phyloP scores from a whole-genome alignment of 2,113 vertebrate genomes.

The Tapirus terrestris region DNA sequence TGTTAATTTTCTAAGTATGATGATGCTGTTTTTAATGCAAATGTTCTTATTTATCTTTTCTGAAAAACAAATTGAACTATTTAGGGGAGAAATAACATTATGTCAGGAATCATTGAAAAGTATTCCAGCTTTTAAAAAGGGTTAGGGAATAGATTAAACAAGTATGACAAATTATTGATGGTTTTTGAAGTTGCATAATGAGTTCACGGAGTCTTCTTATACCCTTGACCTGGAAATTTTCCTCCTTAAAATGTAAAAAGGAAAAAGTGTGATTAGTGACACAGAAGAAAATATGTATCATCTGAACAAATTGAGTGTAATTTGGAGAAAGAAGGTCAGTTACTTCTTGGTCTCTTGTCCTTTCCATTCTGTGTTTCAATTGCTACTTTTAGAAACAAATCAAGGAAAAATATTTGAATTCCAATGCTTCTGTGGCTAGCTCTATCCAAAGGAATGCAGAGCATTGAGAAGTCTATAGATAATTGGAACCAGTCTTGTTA shows the following conservation, averaged over 20 bases:
- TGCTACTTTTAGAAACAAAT: constrained; percentile 48
- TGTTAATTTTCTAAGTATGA: background rate
- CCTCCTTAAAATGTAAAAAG: background rate
- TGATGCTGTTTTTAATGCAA: background rate
- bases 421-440: background rate
- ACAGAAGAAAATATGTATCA: background rate
- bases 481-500: constrained; percentile 48
- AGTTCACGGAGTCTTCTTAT: background rate
- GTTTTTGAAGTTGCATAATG: background rate
- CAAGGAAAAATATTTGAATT: constrained; percentile 52
- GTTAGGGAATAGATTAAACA: background rate
- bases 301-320: background rate
- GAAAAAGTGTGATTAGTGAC: background rate
- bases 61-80: background rate
- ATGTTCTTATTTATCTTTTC: background rate
- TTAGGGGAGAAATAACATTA: background rate
- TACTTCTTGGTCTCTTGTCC: background rate
- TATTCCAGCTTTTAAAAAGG: background rate
- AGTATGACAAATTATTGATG: background rate
- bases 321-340: background rate
- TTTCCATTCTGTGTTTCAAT: constrained; percentile 36
- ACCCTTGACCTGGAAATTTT: background rate
- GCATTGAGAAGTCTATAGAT: background rate
- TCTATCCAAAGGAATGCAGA: constrained; percentile 28
- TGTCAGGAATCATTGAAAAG: background rate